Conservation (phyloP, 2,888 invertebrate species). For the Acrobasis suavella region DNA sequence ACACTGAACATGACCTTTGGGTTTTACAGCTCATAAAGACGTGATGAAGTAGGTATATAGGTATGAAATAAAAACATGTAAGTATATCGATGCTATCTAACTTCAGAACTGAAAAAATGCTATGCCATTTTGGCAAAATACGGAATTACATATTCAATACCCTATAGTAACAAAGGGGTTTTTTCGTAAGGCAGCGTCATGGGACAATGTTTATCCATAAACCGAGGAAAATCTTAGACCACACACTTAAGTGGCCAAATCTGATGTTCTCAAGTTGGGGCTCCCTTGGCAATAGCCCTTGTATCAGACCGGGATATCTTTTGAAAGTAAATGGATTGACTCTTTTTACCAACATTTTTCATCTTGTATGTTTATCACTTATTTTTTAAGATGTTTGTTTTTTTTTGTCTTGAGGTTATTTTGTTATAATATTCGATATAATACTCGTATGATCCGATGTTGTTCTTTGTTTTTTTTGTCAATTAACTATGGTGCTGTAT, state of each 20-base stretch:
- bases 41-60: no score
- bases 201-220: slow-evolving; percentile 32
- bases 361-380: no score
- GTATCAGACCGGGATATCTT: slow-evolving; percentile 36
- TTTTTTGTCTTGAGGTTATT: no score
- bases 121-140: neutral
- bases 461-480: no score
- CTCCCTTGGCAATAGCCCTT: slow-evolving; percentile 33
- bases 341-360: slow-evolving; percentile 37
- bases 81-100: neutral
- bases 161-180: neutral
- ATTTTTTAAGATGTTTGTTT: no score
- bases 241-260: slow-evolving; percentile 42
- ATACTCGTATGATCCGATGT: no score
- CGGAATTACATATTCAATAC: neutral
- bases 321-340: slow-evolving; percentile 43
- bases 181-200: neutral
- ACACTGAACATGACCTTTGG: no score
- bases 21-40: no score
- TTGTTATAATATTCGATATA: no score
- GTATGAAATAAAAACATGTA: no score
- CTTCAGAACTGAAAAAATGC: neutral
- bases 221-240: slow-evolving; percentile 36
- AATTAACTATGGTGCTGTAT: no score
- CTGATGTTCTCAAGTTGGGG: slow-evolving; percentile 44